Evolutionary conservation across 2,888 invertebrate species (phyloP).

Genomic region (Lacanobia wlatinum): DNA sequence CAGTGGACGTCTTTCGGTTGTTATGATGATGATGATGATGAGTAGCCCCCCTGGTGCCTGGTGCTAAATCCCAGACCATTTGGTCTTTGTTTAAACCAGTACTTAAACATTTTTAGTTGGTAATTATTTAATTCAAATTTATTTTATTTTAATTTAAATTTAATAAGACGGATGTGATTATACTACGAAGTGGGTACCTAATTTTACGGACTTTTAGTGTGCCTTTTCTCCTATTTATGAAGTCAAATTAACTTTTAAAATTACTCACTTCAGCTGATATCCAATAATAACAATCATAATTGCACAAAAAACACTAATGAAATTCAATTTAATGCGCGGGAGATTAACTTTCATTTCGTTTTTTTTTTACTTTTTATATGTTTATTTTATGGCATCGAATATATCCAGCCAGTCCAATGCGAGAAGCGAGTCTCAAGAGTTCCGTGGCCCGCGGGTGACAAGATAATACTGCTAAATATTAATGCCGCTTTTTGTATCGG

Average conservation of each 20-base stretch:
- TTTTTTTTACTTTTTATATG: conserved; percentile 1
- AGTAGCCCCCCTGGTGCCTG: too few relatives aligned
- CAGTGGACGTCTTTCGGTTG: too few relatives aligned
- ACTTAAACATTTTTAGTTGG: too few relatives aligned
- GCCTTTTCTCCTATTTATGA: neutral
- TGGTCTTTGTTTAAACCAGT: too few relatives aligned
- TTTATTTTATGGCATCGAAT: neutral
- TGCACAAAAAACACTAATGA: conserved; percentile 29
- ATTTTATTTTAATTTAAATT: too few relatives aligned
- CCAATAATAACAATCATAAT: conserved; percentile 41
- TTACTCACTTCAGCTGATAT: conserved; percentile 51
- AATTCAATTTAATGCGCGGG: conserved; percentile 36
- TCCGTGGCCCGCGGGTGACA: neutral
- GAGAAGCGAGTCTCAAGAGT: conserved; percentile 4
- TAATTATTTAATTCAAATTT: too few relatives aligned
- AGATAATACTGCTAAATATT: conserved; percentile 25
- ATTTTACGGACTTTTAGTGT: too few relatives aligned
- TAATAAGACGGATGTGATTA: too few relatives aligned
- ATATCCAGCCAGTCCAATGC: neutral
- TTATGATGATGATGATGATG: too few relatives aligned
- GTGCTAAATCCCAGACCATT: too few relatives aligned
- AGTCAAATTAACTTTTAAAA: neutral
- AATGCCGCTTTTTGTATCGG: conserved; percentile 10
- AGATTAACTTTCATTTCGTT: conserved; percentile 32
- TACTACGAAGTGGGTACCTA: too few relatives aligned